Evolutionary conservation across 92 coral and sea anemone species (phyloP).

Genomic region (Galaxea fascicularis): DNA sequence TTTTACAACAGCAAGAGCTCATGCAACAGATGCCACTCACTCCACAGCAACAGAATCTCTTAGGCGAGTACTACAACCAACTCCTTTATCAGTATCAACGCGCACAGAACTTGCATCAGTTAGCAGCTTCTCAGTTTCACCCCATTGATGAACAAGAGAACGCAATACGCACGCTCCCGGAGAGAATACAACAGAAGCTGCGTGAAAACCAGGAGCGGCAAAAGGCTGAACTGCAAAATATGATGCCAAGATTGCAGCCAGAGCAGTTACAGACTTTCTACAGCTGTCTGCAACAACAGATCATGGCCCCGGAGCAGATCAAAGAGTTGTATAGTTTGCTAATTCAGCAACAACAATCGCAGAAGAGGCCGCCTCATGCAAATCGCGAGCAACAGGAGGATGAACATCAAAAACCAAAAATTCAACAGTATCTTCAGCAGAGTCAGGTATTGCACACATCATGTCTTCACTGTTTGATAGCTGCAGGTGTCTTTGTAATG

Average conservation of each 20-base stretch:
- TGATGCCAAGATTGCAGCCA: slow-evolving; percentile 51
- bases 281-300: slow-evolving; percentile 37
- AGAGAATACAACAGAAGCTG: slow-evolving; percentile 63
- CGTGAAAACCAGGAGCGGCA: slow-evolving; percentile 54
- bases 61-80: slow-evolving; percentile 58
- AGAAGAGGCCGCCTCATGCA: slow-evolving; percentile 9
- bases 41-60: slow-evolving; percentile 60
- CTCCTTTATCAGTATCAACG: slow-evolving; percentile 67
- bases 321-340: slow-evolving; percentile 55
- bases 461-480: no score
- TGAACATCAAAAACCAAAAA: slow-evolving; percentile 50
- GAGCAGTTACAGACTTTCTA: slow-evolving; percentile 69
- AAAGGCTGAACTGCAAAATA: slow-evolving; percentile 33
- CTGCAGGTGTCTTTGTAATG: no score
- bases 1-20: slow-evolving; percentile 64
- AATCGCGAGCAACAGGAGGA: slow-evolving; percentile 32
- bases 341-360: slow-evolving; percentile 51
- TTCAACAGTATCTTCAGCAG: slow-evolving; percentile 56
- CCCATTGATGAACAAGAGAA: slow-evolving; percentile 30
- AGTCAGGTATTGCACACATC: slow-evolving; percentile 47
- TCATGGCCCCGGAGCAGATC: slow-evolving; percentile 62
- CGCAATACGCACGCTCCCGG: slow-evolving; percentile 44
- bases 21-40: slow-evolving; percentile 62
- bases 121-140: slow-evolving; percentile 44
- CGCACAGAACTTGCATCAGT: slow-evolving; percentile 56